Evolutionary conservation across 2,113 vertebrate genomes (phyloP).

Genomic region (Turdus rufiventris): DNA sequence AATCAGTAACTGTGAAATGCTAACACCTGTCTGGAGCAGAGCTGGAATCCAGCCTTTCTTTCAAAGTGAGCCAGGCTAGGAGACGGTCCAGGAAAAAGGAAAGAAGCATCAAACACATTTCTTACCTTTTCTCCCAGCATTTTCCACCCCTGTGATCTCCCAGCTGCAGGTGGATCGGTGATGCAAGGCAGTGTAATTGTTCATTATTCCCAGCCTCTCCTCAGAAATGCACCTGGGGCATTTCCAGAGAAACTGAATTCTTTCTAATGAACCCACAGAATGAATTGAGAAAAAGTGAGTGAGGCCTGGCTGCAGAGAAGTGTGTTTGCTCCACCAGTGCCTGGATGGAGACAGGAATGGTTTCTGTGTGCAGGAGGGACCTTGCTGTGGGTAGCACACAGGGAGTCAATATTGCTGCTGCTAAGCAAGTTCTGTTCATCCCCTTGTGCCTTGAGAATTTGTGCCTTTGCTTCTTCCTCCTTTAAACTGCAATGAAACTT

Average conservation of each 20-base stretch:
- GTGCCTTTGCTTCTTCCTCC: background rate
- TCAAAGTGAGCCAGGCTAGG: background rate
- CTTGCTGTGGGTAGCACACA: background rate
- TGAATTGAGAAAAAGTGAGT: fast-evolving
- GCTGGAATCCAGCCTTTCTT: background rate
- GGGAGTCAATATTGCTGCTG: background rate
- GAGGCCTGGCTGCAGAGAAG: background rate
- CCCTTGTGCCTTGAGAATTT: background rate
- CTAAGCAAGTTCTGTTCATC: background rate
- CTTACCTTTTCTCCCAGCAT: background rate
- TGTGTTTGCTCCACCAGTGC: background rate
- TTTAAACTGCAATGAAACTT: background rate
- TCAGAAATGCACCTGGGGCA: background rate
- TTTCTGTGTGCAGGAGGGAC: background rate
- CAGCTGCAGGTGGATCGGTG: background rate
- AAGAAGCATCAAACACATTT: background rate
- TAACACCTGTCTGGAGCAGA: background rate
- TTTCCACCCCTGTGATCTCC: background rate
- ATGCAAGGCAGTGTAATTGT: background rate
- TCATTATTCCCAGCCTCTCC: background rate
- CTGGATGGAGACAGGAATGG: background rate
- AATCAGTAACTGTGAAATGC: background rate
- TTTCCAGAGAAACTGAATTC: background rate
- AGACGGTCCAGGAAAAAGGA: background rate
- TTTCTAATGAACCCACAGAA: background rate